Conservation (phyloP, 2,113 vertebrate species). For the Xiphorhynchus elegans region DNA sequence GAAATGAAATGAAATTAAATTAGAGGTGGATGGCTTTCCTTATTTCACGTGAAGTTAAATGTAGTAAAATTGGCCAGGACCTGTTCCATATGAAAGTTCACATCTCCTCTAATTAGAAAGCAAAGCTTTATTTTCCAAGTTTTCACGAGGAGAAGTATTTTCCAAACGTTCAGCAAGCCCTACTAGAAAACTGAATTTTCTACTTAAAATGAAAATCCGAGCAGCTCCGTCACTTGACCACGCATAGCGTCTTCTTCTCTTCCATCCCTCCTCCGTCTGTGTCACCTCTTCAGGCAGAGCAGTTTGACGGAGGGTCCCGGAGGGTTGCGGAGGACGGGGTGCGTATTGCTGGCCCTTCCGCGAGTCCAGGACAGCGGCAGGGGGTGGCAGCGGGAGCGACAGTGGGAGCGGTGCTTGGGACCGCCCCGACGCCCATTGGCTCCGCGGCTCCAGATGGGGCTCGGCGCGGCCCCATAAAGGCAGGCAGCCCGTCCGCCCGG, state of each 20-base stretch:
- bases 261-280: background rate
- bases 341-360: fast-evolving
- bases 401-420: background rate
- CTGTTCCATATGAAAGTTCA: background rate
- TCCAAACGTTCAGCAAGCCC: background rate
- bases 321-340: too few species aligned
- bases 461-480: background rate
- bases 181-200: background rate
- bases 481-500: fast-evolving
- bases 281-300: background rate
- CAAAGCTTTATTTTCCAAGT: background rate
- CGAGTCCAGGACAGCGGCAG: background rate
- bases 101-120: background rate
- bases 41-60: background rate
- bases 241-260: background rate
- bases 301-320: background rate
- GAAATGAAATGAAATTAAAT: too few species aligned
- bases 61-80: background rate
- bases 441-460: background rate
- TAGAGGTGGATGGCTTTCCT: background rate
- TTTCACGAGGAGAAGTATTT: background rate
- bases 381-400: background rate
- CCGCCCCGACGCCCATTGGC: constrained; percentile 29
- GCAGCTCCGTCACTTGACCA: background rate
- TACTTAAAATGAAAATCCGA: background rate